Base-by-base conservation (phyloP, 92 coral and sea anemone species). In the Isaurus tuberculatus region DNA sequence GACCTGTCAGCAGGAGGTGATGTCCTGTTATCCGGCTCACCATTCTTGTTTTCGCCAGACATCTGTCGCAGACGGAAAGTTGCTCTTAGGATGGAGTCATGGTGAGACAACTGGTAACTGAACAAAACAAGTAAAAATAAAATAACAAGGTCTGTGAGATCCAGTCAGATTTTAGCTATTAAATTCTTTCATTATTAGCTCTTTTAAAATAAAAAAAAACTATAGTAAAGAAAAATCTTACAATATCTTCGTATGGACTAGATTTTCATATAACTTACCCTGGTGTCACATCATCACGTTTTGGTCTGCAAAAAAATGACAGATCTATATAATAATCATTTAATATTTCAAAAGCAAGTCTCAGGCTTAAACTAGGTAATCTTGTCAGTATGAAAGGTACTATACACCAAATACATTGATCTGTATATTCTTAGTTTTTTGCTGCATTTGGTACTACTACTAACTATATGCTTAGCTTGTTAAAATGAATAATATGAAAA, bases 61-160 rank as follows among this genome's bases (percentile, higher is more conserved):
- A 93, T 83, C 75, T 91, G 94, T 17, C 98, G 91, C 33, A 93
- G 85, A 27, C 91, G 98, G 90, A 93, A 93, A 32, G 98, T 93
- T 29, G 98, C 94, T 57, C 95, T 85, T 81, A 93, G 28, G 57
- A 93, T 93, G 34, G 90, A 89, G 68, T 89, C 94, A 81, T 91
- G 98, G 55, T 93, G 94, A 19, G 89, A 65, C 53, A 89, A 79
- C 87, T 93, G 94, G 46, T 90, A 67, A 25, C 98, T 93, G 30
- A 16, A 63, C 26, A 53, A 7, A 53, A 30, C 61, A 25, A 17
- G 27, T 4, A 29, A 30, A 5, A 32, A 69, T 1, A 13, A n/a
- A 15, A 20, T 33, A 10, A 8, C 17, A 1, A 19, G 4, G 20
- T 3, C 14, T 8, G 15, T 20, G 14, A 34, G 10, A 33, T 55